Evolutionary conservation across 2,797 vertebrate species (phyloP).

Genomic region (Ceyx erithaca): DNA sequence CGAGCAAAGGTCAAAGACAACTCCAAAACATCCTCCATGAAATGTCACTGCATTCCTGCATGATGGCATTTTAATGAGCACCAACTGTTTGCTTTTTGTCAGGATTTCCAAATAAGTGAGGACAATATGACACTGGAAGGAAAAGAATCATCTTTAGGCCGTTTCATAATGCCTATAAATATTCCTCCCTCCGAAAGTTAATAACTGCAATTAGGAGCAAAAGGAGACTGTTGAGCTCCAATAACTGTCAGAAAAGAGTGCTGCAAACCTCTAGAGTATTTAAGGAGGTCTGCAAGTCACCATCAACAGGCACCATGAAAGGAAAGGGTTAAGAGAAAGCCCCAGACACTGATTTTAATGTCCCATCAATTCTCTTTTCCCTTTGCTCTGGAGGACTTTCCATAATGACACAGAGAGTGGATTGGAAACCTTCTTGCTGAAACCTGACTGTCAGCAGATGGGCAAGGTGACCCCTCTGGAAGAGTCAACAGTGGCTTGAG

Average conservation of each 20-base stretch:
- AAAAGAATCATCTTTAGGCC: background rate
- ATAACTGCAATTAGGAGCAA: slow-evolving; percentile 30
- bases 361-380: background rate
- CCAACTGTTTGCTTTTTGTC: slow-evolving; percentile 14
- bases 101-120: slow-evolving; percentile 1
- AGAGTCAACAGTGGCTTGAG: background rate
- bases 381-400: background rate
- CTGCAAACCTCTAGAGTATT: background rate
- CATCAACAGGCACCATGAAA: background rate
- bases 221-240: background rate
- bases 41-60: background rate
- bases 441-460: background rate
- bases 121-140: slow-evolving; percentile 4
- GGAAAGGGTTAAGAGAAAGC: background rate
- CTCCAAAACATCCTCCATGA: background rate
- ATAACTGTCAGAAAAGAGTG: background rate
- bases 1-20: background rate
- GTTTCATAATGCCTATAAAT: background rate
- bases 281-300: background rate
- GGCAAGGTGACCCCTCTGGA: background rate
- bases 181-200: slow-evolving; percentile 9
- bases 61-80: slow-evolving; percentile 55
- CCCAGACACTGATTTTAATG: background rate
- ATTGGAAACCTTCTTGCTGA: background rate
- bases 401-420: background rate